A percentile compares a stretch with the other conserved stretches of the same genome.
Evolutionary conservation across 2,797 vertebrate genomes (phyloP).

Genomic region (Danio tinwini): DNA sequence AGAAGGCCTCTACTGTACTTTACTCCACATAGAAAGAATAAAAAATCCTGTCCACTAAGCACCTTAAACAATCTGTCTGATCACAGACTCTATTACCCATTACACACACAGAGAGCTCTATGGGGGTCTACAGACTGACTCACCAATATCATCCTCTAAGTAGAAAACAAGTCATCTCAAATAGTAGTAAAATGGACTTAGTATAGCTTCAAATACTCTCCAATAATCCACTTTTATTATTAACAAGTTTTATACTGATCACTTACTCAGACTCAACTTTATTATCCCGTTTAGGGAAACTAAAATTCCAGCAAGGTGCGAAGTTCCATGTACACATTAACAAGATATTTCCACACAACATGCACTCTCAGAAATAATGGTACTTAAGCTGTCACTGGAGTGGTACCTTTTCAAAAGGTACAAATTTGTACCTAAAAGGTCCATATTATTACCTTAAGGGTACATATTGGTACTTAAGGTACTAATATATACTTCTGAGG

Average conservation of each 20-base stretch:
- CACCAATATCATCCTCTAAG: conserved; percentile 45
- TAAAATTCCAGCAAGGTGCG: too few species aligned
- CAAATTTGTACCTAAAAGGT: too few species aligned
- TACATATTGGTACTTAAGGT: too few species aligned
- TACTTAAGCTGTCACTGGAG: too few species aligned
- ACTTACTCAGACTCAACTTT: too few species aligned
- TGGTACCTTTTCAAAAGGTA: too few species aligned
- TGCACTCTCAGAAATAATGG: too few species aligned
- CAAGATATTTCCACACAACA: too few species aligned
- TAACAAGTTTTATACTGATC: neutral
- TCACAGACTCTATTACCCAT: conserved; percentile 21
- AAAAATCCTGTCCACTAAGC: conserved; percentile 45
- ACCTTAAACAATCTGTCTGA: conserved; percentile 51
- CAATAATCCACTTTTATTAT: neutral
- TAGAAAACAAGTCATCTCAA: neutral
- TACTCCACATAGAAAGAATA: conserved; percentile 32
- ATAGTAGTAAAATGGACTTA: neutral
- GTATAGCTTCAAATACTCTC: neutral
- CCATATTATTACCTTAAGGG: too few species aligned
- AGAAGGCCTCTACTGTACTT: conserved; percentile 2
- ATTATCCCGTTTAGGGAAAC: too few species aligned
- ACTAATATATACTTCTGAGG: too few species aligned
- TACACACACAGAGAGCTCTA: conserved; percentile 17
- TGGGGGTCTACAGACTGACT: conserved; percentile 50
- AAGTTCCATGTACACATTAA: too few species aligned